These are phyloP conservation scores for Tipula lateralis DNA, from an alignment of 2,888 invertebrate species.

Conservation along the genomic window DNA sequence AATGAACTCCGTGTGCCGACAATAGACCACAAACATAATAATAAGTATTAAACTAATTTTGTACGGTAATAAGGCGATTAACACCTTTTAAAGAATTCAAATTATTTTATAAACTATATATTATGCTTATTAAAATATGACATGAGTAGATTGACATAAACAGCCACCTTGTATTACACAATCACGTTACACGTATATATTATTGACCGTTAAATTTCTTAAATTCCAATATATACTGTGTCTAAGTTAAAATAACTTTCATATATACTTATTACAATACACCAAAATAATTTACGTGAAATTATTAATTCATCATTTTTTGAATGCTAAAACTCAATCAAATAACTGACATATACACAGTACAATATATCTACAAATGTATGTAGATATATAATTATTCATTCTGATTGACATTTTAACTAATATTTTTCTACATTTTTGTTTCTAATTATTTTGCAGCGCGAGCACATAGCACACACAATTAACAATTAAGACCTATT, in stretches of 20 bases:
- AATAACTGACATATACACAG: background rate
- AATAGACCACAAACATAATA: background rate
- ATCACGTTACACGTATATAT: background rate
- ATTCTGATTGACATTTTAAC: background rate
- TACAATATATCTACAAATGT: no score
- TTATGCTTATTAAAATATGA: slow-evolving; percentile 12
- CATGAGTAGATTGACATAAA: slow-evolving; percentile 9
- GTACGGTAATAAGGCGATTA: slow-evolving; percentile 13
- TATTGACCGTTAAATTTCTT: background rate
- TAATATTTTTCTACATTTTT: background rate
- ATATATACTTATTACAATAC: background rate
- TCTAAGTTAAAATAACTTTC: background rate
- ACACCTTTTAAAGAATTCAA: slow-evolving; percentile 19
- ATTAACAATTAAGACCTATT: background rate
- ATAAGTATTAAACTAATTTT: background rate
- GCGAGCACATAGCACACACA: background rate
- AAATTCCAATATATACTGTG: background rate
- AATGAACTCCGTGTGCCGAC: background rate
- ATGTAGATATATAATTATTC: background rate
- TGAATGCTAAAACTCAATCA: background rate
- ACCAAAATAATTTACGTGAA: background rate
- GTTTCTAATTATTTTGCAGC: background rate
- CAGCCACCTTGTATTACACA: background rate
- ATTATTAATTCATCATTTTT: slow-evolving; percentile 1
- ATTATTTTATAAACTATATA: background rate